Base-by-base conservation (phyloP, 1,140 invertebrate genomes). In the Cotesia vestalis region DNA sequence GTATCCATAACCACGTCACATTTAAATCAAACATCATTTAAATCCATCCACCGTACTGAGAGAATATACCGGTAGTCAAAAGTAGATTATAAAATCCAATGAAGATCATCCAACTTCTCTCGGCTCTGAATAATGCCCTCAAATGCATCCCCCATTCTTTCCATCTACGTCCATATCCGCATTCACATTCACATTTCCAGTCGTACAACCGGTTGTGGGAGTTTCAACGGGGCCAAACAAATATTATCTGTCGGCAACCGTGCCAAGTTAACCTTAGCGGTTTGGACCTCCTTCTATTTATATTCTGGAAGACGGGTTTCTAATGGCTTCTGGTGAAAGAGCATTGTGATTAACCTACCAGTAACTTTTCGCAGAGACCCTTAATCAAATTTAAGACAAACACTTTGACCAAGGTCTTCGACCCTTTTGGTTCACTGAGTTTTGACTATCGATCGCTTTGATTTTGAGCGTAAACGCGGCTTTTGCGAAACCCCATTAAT, bases 321-420 rank as follows among this genome's bases (percentile, higher is more conserved):
- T 71, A 71, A 71, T 71, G 60, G 69, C 38, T 63, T 71, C 57
- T 60, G 51, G 63, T 71, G 17, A 71, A 71, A 63, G 69, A 27
- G 63, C 69, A 64, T 71, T 71, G 40, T 46, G 63, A 71, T 71
- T 71, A 71, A 71, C 60, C 60, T 17, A 63, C 27, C 53, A 8
- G 40, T 38, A 53, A 38, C 34, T 51, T 59, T 61, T 70, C 12
- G n/a, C 5, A 12, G 14, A 35, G 17, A 46, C 20, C 11, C 40
- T 46, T 27, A 62, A 12, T 62, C 35, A 36, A 36, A 62, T 14
- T 62, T 5, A 17, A 12, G n/a, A 4, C 12, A 2, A 14, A 57
- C 55, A 57, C 27, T 27, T 27, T 27, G 55, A 12, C 20, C n/a
- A 46, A 51, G 60, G 69, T 70, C 69, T 52, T 70, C 62, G 69